These are phyloP conservation scores for Teleopsis dalmanni DNA, from an alignment of 1,140 invertebrate genomes.

Conservation along the genomic window DNA sequence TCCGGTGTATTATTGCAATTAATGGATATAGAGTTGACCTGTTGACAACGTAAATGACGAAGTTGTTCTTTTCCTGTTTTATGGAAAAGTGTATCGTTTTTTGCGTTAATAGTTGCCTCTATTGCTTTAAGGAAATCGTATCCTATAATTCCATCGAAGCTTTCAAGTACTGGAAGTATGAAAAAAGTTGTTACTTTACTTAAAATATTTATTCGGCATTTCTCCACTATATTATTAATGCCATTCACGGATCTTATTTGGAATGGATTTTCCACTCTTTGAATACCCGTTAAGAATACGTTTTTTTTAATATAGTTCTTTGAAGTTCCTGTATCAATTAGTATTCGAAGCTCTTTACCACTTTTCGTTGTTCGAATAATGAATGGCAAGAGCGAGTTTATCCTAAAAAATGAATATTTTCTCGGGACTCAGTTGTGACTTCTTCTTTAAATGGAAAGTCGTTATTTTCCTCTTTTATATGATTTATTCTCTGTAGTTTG, in stretches of 20 bases:
- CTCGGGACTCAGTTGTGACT: neutral
- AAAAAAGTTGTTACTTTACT: conserved; percentile 1
- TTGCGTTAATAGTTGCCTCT: neutral
- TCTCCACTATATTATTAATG: conserved; percentile 8
- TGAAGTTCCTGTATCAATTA: conserved; percentile 14
- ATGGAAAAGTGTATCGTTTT: neutral
- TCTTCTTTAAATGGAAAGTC: neutral
- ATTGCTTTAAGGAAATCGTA: conserved; percentile 6
- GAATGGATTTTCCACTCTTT: conserved; percentile 10
- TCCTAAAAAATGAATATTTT: conserved; percentile 14
- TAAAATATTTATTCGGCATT: conserved; percentile 10
- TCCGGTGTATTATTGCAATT: neutral
- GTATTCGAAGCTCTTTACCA: conserved; percentile 11
- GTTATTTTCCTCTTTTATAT: no score
- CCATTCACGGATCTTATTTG: conserved; percentile 13
- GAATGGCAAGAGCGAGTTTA: conserved; percentile 12
- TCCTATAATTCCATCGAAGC: conserved; percentile 6
- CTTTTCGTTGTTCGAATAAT: conserved; percentile 10
- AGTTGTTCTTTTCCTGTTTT: neutral
- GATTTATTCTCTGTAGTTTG: no score
- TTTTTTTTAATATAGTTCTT: conserved; percentile 13
- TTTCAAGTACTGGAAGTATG: neutral
- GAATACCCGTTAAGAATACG: neutral
- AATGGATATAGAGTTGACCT: conserved; percentile 5
- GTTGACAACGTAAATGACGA: neutral